phyloP scores from a whole-genome alignment of 2,797 vertebrate species.

The Lemur catta region DNA sequence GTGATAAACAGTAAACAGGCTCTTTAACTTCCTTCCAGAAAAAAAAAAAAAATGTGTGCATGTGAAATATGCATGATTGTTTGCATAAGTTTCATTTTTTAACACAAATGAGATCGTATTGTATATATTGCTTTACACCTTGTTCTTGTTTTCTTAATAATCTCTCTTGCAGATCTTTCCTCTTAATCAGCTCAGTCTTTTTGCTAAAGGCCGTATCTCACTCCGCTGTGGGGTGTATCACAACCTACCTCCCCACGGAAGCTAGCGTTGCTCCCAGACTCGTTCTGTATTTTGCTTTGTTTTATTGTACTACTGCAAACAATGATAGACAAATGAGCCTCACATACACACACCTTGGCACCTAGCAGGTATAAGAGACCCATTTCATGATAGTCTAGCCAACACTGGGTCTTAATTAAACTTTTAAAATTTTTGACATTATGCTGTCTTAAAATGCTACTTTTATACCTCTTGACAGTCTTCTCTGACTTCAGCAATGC shows the following conservation, averaged over 20 bases:
- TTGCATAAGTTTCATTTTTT: neutral
- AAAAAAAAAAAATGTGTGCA: rapidly evolving
- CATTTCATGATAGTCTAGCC: neutral
- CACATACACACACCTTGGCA: rapidly evolving
- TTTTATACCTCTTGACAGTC: too few species aligned
- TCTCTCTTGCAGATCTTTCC: neutral
- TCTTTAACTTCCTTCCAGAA: neutral
- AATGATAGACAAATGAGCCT: rapidly evolving
- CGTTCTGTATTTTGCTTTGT: neutral
- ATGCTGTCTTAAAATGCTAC: neutral
- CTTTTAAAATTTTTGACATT: neutral
- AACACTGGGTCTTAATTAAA: neutral
- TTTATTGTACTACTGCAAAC: neutral
- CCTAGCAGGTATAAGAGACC: neutral
- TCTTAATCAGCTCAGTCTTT: neutral
- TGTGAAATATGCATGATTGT: neutral
- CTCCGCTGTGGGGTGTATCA: rapidly evolving
- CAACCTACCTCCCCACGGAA: rapidly evolving
- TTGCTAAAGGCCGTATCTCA: neutral
- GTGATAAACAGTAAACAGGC: neutral
- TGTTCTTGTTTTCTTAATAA: neutral
- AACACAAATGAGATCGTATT: neutral
- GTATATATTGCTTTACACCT: neutral
- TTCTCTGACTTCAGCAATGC: neutral
- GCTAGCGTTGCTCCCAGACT: neutral